These are phyloP conservation scores for Mystacides longicornis DNA, from an alignment of 2,888 invertebrate species.

Conservation along the genomic window DNA sequence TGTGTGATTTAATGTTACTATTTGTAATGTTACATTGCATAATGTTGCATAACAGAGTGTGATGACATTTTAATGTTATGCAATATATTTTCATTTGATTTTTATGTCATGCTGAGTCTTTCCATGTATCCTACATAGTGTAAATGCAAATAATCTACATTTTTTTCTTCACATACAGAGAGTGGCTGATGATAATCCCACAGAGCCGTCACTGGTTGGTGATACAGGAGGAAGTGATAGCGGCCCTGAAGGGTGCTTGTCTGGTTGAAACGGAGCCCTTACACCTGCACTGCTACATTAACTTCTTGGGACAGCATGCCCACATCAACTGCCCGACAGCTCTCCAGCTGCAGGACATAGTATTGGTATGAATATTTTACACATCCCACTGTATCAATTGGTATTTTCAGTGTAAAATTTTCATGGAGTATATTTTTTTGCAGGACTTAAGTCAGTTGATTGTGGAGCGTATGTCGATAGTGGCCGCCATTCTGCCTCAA, in stretches of 20 bases:
- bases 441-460: conserved; percentile 81
- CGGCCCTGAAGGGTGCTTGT: conserved; percentile 76
- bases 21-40: no score
- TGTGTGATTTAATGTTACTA: no score
- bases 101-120: no score
- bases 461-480: conserved; percentile 83
- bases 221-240: conserved; percentile 61
- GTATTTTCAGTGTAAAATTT: no score
- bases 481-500: conserved; percentile 65
- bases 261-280: conserved; percentile 84
- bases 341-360: conserved; percentile 35
- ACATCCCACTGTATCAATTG: no score
- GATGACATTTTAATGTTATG: no score
- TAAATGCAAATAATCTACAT: not conserved
- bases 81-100: no score
- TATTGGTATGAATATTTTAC: conserved; percentile 29
- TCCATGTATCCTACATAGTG: not conserved
- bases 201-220: conserved; percentile 71
- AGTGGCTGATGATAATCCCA: conserved; percentile 50
- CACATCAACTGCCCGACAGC: conserved; percentile 25
- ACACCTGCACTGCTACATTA: conserved; percentile 75
- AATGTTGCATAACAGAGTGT: no score
- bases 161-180: conserved; percentile 11
- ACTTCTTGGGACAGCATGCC: conserved; percentile 73
- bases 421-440: no score